phyloP scores from a whole-genome alignment of 1,140 invertebrate genomes.

The Rhagoletis zephyria region DNA sequence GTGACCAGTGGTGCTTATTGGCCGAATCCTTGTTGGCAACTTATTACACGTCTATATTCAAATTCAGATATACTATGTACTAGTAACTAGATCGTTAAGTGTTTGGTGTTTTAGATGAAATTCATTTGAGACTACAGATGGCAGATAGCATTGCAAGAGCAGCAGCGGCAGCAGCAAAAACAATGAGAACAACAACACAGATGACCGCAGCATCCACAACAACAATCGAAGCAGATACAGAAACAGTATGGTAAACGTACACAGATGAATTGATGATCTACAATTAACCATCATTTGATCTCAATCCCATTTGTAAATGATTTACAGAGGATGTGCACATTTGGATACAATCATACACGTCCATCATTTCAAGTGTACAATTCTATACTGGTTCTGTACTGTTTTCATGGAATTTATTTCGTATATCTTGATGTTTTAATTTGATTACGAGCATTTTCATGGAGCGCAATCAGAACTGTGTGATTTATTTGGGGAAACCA shows the following conservation, averaged over 20 bases:
- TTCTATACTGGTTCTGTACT: slow-evolving; percentile 50
- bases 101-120: slow-evolving; percentile 74
- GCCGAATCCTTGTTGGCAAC: slow-evolving; percentile 56
- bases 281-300: slow-evolving; percentile 1
- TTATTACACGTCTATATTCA: slow-evolving; percentile 50
- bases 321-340: slow-evolving; percentile 13
- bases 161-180: slow-evolving; percentile 6
- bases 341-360: neutral
- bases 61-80: slow-evolving; percentile 63
- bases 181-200: slow-evolving; percentile 17
- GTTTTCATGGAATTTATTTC: slow-evolving; percentile 48
- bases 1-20: slow-evolving; percentile 73
- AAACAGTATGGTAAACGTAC: slow-evolving; percentile 23
- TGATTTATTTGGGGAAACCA: slow-evolving; percentile 26
- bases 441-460: slow-evolving; percentile 50
- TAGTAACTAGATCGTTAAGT: slow-evolving; percentile 66
- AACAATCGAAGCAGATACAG: slow-evolving; percentile 26
- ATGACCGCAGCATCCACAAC: slow-evolving; percentile 43
- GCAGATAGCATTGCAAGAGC: slow-evolving; percentile 57
- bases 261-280: slow-evolving; percentile 4
- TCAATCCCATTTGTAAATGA: slow-evolving; percentile 21
- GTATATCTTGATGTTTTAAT: slow-evolving; percentile 41
- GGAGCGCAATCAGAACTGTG: slow-evolving; percentile 42
- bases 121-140: slow-evolving; percentile 72
- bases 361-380: slow-evolving; percentile 32